Evolutionary conservation across 2,888 invertebrate species (phyloP).

Genomic region (Thumatha senex): DNA sequence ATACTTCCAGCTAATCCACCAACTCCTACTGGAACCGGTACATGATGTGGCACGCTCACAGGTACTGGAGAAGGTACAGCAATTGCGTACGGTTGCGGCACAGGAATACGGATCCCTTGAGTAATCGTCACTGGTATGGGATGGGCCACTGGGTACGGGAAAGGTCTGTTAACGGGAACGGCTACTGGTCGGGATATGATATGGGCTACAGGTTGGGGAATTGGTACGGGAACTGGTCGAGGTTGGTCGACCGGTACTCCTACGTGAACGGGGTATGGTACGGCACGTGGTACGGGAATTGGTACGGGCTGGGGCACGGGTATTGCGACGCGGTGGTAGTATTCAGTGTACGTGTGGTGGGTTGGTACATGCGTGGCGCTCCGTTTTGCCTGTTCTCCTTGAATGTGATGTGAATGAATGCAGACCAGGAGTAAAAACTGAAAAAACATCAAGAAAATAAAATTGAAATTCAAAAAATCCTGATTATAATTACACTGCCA

Average conservation of each 20-base stretch:
- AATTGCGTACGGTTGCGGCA: conserved; percentile 79
- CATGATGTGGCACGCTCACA: conserved; percentile 62
- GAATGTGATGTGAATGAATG: conserved; percentile 24
- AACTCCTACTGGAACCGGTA: conserved; percentile 42
- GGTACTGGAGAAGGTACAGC: conserved; percentile 67
- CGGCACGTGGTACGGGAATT: conserved; percentile 59
- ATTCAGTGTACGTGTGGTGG: conserved; percentile 69
- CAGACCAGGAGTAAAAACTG: conserved; percentile 51
- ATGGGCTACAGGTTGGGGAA: conserved; percentile 77
- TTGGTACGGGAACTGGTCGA: conserved; percentile 70
- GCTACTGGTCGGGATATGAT: conserved; percentile 72
- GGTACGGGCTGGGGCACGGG: conserved; percentile 80
- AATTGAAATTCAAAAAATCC: too few relatives aligned
- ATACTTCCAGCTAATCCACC: background rate
- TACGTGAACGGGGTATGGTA: conserved; percentile 76
- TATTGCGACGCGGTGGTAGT: conserved; percentile 76
- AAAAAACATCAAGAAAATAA: conserved; percentile 18
- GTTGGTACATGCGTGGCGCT: conserved; percentile 48
- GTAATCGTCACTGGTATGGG: conserved; percentile 78
- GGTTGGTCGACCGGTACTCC: conserved; percentile 78
- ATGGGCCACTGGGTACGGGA: conserved; percentile 80
- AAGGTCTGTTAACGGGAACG: conserved; percentile 79
- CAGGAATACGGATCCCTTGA: conserved; percentile 78
- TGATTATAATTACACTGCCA: too few relatives aligned
- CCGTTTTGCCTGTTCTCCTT: conserved; percentile 43